Evolutionary conservation across 2,888 invertebrate genomes (phyloP), one percentile per base, ranked within the genome.

Genomic region (Cartodere bifasciata): DNA sequence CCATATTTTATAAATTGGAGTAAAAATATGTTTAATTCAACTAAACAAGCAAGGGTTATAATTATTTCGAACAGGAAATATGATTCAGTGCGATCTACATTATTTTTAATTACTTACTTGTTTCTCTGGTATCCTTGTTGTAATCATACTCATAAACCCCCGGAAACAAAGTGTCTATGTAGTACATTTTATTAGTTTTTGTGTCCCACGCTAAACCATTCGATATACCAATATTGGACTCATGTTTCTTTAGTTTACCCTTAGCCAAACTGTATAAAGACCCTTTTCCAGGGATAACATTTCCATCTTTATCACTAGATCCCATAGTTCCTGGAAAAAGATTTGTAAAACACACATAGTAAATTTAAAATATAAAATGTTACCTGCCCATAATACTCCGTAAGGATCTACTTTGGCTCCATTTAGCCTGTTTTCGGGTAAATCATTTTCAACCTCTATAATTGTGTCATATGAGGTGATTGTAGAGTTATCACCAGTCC

Each of bases 161-260:
- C 32, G 67, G 64, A 36, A 75, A 72, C 26, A 70, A 62, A 2
- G 78, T 75, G 56, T 82, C 80, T 1, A 73, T 74, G 52, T 65
- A 82, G 58, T 76, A 80, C 62, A 83, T 73, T n/a, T 70, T 72
- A 30, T 65, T 68, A 40, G 62, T 60, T 27, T 67, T 61, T 7
- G 63, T 52, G 44, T 77, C 72, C 83, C 83, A 84, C 32, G 77
- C 74, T 23, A 84, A 58, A 0, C 84, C 84, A 57, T 84, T 84
- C 16, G 80, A 75, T 38, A 82, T 69, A 39, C 70, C 68, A 24
- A 75, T 14, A 40, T 46, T 36, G 4, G 10, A 16, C 9, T 36
- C 32, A 13, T 45, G 45, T 35, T 42, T 43, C 23, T 37, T 41
- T 4, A 47, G 13, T 24, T 23, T 29, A 6, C 46, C 46, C 34